A percentile compares a stretch with the other conserved stretches of the same genome.
Evolutionary conservation across 2,888 invertebrate genomes (phyloP).

Genomic region (Sminthurinus aureus): DNA sequence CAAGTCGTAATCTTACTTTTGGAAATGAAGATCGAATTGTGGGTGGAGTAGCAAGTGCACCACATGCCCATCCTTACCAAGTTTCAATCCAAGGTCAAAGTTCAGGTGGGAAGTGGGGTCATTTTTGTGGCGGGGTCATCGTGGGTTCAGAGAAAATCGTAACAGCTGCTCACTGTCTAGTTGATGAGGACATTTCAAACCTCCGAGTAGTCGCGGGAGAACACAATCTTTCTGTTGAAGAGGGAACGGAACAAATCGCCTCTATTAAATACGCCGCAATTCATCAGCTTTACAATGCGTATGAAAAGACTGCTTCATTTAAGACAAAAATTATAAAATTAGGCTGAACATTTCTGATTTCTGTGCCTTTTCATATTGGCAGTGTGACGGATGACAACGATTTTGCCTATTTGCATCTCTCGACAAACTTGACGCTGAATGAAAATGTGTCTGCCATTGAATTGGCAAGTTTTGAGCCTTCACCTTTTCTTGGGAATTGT

Average conservation of each 20-base stretch:
- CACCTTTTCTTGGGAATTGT: neutral
- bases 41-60: neutral
- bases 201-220: conserved; percentile 10
- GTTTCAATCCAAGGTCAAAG: neutral
- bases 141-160: neutral
- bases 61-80: neutral
- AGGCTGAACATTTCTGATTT: neutral
- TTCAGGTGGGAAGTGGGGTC: neutral
- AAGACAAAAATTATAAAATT: neutral
- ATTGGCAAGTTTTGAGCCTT: neutral
- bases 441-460: neutral
- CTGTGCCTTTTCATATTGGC: neutral
- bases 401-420: neutral
- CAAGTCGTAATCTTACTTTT: too few relatives aligned
- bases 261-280: neutral
- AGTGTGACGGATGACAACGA: neutral
- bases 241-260: neutral
- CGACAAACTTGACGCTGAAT: neutral
- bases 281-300: neutral
- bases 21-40: too few relatives aligned
- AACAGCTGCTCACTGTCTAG: conserved; percentile 2
- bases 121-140: neutral
- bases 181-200: neutral
- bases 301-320: neutral
- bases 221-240: conserved; percentile 5